Percentiles rank a stretch among this genome's conserved stretches.
phyloP scores from a whole-genome alignment of 1,140 invertebrate species.

The Pachypeltis micranthus region DNA sequence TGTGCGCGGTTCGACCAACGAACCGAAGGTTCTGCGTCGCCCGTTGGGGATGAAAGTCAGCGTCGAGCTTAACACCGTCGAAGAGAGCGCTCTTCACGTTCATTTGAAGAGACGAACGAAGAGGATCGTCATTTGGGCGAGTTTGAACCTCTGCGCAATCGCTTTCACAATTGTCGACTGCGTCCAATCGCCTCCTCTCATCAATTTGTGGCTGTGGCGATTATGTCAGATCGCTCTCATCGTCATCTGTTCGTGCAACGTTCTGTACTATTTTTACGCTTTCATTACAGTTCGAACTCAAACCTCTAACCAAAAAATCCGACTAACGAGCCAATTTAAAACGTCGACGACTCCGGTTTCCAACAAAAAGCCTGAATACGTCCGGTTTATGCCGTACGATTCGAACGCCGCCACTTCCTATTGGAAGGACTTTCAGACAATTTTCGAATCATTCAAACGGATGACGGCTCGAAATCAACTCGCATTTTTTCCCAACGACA shows the following conservation, averaged over 20 bases:
- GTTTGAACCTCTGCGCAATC: background rate
- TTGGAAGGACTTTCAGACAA: background rate
- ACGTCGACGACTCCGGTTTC: background rate
- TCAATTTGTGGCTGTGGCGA: background rate
- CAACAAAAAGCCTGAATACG: background rate
- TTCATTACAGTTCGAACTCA: background rate
- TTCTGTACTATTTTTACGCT: background rate
- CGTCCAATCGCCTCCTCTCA: no score
- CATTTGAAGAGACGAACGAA: background rate
- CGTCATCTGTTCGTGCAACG: background rate
- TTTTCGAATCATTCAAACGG: conserved; percentile 1
- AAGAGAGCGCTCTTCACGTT: background rate
- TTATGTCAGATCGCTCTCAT: background rate
- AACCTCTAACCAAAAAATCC: background rate
- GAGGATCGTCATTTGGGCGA: background rate
- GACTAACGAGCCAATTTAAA: background rate
- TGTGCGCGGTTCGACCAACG: no score
- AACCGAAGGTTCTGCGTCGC: background rate
- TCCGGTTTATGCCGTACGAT: background rate
- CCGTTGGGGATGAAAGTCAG: background rate
- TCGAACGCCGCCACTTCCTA: background rate
- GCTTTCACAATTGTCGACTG: background rate
- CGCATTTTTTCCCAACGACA: background rate
- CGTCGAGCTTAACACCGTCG: background rate
- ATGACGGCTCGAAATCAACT: background rate